Evolutionary conservation across 2,113 vertebrate species (phyloP).

Genomic region (Acinonyx jubatus): DNA sequence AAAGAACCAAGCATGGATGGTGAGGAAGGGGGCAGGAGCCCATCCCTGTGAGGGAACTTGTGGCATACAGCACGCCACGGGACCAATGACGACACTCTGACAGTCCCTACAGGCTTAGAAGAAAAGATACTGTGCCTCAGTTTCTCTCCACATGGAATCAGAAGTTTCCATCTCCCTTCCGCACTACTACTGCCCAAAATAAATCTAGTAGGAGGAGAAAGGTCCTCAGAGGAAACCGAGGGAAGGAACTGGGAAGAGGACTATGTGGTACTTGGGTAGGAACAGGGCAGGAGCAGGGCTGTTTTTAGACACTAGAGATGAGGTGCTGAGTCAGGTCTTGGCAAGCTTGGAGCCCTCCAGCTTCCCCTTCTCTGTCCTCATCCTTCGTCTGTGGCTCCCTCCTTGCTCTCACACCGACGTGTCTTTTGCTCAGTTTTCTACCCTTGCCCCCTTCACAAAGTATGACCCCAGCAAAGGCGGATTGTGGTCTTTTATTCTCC

Average conservation of each 20-base stretch:
- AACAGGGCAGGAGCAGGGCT: neutral
- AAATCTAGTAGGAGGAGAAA: neutral
- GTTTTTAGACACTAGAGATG: neutral
- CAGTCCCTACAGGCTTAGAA: neutral
- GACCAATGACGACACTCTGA: neutral
- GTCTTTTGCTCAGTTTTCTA: conserved; percentile 28
- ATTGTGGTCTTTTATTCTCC: conserved; percentile 26
- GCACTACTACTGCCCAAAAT: neutral
- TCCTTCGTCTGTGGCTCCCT: neutral
- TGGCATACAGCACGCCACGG: neutral
- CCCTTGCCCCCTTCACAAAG: neutral
- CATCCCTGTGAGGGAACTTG: neutral
- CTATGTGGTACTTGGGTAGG: neutral
- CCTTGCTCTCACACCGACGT: neutral
- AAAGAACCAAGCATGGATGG: neutral
- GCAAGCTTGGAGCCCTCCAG: neutral
- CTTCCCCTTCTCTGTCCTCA: neutral
- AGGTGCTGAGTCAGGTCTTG: neutral
- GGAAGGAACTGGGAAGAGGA: neutral
- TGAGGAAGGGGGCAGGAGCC: neutral
- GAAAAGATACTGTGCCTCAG: neutral
- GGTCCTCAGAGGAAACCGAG: neutral
- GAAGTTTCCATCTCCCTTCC: neutral
- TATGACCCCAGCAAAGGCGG: neutral
- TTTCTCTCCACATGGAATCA: conserved; percentile 24